Evolutionary conservation across 2,888 invertebrate genomes (phyloP).

Genomic region (Fissipunctia ypsillon): DNA sequence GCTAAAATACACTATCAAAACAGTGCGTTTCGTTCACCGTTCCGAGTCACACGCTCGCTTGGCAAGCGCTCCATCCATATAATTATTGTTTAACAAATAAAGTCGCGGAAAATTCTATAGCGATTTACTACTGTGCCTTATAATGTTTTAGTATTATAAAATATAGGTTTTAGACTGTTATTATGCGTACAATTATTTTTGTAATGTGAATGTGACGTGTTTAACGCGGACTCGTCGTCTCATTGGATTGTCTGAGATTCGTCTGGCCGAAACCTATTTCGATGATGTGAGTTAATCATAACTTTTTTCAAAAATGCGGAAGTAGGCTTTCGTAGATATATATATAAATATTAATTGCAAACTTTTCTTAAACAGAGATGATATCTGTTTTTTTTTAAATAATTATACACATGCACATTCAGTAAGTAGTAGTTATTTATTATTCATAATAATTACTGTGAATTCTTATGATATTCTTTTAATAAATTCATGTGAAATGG

Average conservation of each 20-base stretch:
- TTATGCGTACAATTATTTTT: constrained; percentile 64
- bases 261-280: constrained; percentile 74
- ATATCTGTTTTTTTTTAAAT: background rate
- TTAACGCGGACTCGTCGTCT: constrained; percentile 71
- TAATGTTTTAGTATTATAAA: constrained; percentile 57
- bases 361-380: no score
- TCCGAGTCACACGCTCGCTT: constrained; percentile 77
- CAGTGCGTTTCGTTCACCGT: constrained; percentile 83
- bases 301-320: constrained; percentile 1
- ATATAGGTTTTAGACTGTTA: constrained; percentile 42
- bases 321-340: background rate
- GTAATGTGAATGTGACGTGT: constrained; percentile 76
- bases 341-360: no score
- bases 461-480: background rate
- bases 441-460: background rate
- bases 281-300: constrained; percentile 75
- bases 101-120: constrained; percentile 42
- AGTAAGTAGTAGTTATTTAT: background rate
- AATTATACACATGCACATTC: background rate
- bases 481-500: constrained; percentile 17
- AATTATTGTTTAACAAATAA: constrained; percentile 63
- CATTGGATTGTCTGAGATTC: constrained; percentile 77
- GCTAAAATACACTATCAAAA: constrained; percentile 89
- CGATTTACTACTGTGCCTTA: constrained; percentile 72
- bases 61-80: constrained; percentile 60